Percentiles rank a stretch among this genome's conserved stretches.
Conservation (phyloP, 92 coral and sea anemone genomes). For the Virgularia gustaviana region DNA sequence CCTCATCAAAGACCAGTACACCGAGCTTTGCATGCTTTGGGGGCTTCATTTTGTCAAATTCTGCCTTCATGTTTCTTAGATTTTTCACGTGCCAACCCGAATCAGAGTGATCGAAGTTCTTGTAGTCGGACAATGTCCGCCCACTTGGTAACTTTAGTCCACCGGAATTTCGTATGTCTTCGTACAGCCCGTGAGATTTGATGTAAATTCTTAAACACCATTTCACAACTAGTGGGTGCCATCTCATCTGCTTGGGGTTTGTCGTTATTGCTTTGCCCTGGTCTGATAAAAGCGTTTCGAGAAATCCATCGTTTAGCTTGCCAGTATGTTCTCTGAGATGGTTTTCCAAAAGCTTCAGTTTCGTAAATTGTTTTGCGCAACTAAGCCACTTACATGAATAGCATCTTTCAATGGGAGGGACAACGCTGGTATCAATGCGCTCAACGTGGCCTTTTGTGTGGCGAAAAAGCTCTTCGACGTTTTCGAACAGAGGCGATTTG, state of each 20-base stretch:
- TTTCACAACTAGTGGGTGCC: slow-evolving; percentile 22
- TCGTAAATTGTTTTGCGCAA: slow-evolving; percentile 3
- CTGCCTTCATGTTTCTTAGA: slow-evolving; percentile 1
- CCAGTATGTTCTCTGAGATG: slow-evolving; percentile 38
- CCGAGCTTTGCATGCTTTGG: slow-evolving; percentile 24
- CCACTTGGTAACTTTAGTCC: slow-evolving; percentile 33
- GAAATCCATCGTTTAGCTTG: background rate
- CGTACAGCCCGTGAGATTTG: slow-evolving; percentile 20
- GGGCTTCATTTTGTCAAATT: slow-evolving; percentile 17
- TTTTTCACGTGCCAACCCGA: slow-evolving; percentile 12
- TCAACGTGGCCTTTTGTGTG: slow-evolving; percentile 21
- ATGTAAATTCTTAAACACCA: slow-evolving; percentile 30
- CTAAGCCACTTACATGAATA: slow-evolving; percentile 28
- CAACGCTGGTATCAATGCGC: background rate
- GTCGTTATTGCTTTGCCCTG: slow-evolving; percentile 32
- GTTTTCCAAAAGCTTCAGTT: slow-evolving; percentile 29
- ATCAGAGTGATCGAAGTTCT: slow-evolving; percentile 32
- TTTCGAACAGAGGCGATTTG: background rate
- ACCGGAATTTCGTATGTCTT: slow-evolving; percentile 19
- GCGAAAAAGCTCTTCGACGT: slow-evolving; percentile 13
- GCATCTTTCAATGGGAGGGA: slow-evolving; percentile 23
- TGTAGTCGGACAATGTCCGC: slow-evolving; percentile 37
- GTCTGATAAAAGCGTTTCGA: slow-evolving; percentile 16
- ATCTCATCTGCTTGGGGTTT: slow-evolving; percentile 30
- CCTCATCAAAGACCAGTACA: slow-evolving; percentile 20